Evolutionary conservation across 1,140 invertebrate genomes (phyloP), one percentile per base, ranked within the genome.

Genomic region (Drosophila miranda): DNA sequence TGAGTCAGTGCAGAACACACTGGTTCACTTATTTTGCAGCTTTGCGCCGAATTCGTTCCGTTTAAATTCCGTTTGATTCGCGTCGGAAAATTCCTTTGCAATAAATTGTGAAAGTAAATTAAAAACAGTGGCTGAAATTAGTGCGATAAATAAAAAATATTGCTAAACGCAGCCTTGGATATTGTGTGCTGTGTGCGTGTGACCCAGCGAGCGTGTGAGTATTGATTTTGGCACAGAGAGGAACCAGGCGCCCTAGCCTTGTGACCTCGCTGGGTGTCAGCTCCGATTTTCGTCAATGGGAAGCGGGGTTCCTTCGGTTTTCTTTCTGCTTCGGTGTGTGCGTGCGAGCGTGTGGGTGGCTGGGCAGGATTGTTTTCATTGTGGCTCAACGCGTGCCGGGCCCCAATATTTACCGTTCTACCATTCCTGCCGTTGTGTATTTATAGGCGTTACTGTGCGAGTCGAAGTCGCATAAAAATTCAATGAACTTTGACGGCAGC

Each of bases 221-320:
- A 86, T 86, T 84, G 81, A 86, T 86, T 84, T 84, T 74, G 41
- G 34, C 49, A 48, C 41, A 49, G 46, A 58, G 53, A 4, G 19
- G 6, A 28, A 42, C 28, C 34, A n/a, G 49, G 50, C 2, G 9
- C 26, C 52, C 62, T 38, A 3, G 9, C 34, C 43, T 16, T 52
- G 28, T 80, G 81, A 87, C 81, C 81, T 84, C 83, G 81, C 78
- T 84, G 58, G 73, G 57, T 84, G 81, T 86, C 81, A 84, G 64
- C 81, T 66, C 41, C 49, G 58, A 81, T 81, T 81, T 81, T 86
- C 60, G 73, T 81, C 80, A 86, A 81, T 80, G 81, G 69, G 52
- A 49, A 60, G 69, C 52, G 56, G 69, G 43, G 68, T 61, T 45
- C 38, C 42, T 52, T 42, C 42, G 30, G 28, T 38, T 55, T 74